These are phyloP conservation scores for Tethea ocularis DNA, from an alignment of 2,888 invertebrate genomes.

Conservation along the genomic window DNA sequence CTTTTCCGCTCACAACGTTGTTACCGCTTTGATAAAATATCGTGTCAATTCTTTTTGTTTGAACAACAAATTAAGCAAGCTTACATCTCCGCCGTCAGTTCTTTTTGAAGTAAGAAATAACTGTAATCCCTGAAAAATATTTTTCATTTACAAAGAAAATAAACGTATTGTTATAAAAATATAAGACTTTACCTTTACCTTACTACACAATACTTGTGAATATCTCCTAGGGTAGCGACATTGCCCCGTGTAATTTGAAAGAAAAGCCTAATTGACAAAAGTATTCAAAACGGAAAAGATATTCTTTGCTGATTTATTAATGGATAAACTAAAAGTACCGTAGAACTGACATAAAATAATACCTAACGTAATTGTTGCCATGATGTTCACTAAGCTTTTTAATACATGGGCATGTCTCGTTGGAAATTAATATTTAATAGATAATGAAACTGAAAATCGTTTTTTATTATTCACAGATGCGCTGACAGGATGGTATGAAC, in stretches of 20 bases:
- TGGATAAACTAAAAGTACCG: too few species aligned
- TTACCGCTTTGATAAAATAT: slow-evolving; percentile 75
- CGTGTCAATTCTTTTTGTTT: slow-evolving; percentile 62
- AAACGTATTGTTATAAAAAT: not conserved
- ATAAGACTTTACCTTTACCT: not conserved
- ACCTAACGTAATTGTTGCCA: too few species aligned
- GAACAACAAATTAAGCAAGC: slow-evolving; percentile 49
- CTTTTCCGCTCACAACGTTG: slow-evolving; percentile 74
- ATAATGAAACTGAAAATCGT: too few species aligned
- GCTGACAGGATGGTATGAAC: slow-evolving; percentile 66
- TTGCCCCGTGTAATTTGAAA: not conserved
- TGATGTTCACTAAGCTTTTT: too few species aligned
- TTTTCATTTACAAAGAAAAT: not conserved
- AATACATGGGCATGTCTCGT: too few species aligned
- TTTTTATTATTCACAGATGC: slow-evolving; percentile 52
- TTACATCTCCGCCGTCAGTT: slow-evolving; percentile 21
- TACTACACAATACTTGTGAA: too few species aligned
- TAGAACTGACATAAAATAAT: too few species aligned
- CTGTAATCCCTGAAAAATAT: not conserved
- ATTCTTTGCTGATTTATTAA: too few species aligned
- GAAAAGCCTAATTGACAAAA: too few species aligned
- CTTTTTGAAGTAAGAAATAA: slow-evolving; percentile 7
- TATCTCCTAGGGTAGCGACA: too few species aligned
- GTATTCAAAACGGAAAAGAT: too few species aligned
- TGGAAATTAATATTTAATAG: too few species aligned